Base-by-base conservation (phyloP, 2,888 invertebrate species). In the Aphidoletes aphidimyza region DNA sequence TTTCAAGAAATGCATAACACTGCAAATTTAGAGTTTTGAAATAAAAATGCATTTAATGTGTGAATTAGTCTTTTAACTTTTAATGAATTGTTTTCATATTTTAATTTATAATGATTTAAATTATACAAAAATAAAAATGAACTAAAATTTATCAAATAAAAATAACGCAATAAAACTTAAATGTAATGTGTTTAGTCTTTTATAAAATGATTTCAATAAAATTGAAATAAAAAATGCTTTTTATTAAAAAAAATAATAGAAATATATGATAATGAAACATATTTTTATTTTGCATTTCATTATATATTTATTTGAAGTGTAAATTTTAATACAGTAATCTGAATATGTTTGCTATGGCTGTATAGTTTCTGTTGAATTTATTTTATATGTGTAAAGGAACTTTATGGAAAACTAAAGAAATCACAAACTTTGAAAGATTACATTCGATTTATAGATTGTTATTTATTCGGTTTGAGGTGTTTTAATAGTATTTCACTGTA, bases 51-150 rank as follows among this genome's bases (percentile, higher is more conserved):
- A n/a, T n/a, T n/a, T n/a, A n/a, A n/a, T n/a, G n/a, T n/a, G n/a
- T n/a, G n/a, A n/a, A n/a, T n/a, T n/a, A n/a, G n/a, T n/a, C n/a
- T n/a, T n/a, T n/a, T n/a, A n/a, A n/a, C 30, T 69, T 69, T 30
- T 69, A n/a, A n/a, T n/a, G n/a, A n/a, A n/a, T 30, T 34, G 1
- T 3, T 69, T 3, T 69, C 30, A 30, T 69, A 30, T 69, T 69
- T 69, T 69, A 69, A 69, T 69, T 30, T 69, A 30, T 26, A 69
- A 69, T 69, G 69, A 69, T 69, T 69, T 34, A 69, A 69, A 69
- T 69, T 69, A 69, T 69, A 69, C 17, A 69, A 69, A 69, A 69
- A 69, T 69, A 30, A 30, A 30, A 34, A 69, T 30, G 2, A 2
- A 30, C 30, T 69, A 30, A 69, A 69, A 69, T 11, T 22, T 54